Base-by-base conservation (phyloP, 2,888 invertebrate genomes). In the Serrognathus titanus region DNA sequence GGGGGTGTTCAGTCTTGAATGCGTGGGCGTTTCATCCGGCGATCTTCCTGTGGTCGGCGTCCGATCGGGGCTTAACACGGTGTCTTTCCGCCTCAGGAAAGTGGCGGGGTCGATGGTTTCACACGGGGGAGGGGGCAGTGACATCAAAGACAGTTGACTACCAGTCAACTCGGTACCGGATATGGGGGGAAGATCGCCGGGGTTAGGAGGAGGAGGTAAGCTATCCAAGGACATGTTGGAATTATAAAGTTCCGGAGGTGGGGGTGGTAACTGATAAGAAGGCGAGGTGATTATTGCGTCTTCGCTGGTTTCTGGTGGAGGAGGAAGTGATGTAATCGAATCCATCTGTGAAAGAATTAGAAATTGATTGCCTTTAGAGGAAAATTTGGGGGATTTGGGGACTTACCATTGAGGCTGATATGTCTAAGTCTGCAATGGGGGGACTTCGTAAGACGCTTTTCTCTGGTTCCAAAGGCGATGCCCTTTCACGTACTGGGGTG, bases 151-250 rank as follows among this genome's bases (percentile, higher is more conserved):
- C 35, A 90, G 76, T 69, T 88, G 87, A 5, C 90, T 90, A 3
- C 89, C 90, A 9, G 84, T 82, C 7, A 87, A 75, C 58, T 87
- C 86, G 48, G 79, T 79, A 2, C 79, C 79, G 41, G 79, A 75
- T 67, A 81, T 78, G 9, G 79, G 75, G 4, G 82, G 80, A 16
- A 83, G 68, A 59, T 83, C 83, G 51, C 77, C 79, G 4, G 87
- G 87, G 40, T 87, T 87, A 47, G 83, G 89, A 1, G 91, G 92
- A 11, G 90, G 91, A 0, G 90, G 90, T 57, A 91, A 75, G n/a
- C 90, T 90, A 66, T 92, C 91, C 40, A 91, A 75, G 20, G 91
- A 91, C 9, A 90, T 78, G 10, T 88, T 90, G 1, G 90, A 90
- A 51, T 88, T 84, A 71, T 90, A 87, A 81, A 91, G 84, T 66